Evolutionary conservation across 37 sponge, comb jelly and placozoan species (phyloP).

Genomic region (Cliona cf. orientalis): DNA sequence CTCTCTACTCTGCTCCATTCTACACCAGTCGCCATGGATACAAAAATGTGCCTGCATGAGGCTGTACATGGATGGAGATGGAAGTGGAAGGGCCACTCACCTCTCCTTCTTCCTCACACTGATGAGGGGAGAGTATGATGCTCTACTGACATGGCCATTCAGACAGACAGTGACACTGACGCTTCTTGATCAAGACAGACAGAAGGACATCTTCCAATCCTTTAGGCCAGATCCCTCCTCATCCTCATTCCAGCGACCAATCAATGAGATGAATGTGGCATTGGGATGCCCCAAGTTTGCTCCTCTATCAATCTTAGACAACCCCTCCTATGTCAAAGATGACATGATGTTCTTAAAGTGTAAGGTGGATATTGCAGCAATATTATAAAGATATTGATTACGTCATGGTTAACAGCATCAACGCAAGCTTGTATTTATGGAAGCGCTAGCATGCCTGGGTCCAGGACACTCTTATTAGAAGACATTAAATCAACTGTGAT

Average conservation of each 20-base stretch:
- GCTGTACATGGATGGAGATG: slow-evolving; percentile 89
- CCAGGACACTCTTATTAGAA: no score
- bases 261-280: slow-evolving; percentile 82
- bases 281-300: slow-evolving; percentile 89
- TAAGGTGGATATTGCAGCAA: slow-evolving; percentile 37
- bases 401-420: no score
- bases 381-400: no score
- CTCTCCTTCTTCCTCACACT: slow-evolving; percentile 84
- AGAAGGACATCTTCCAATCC: slow-evolving; percentile 60
- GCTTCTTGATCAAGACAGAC: slow-evolving; percentile 68
- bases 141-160: slow-evolving; percentile 88
- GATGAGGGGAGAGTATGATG: slow-evolving; percentile 89
- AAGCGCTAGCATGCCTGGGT: no score
- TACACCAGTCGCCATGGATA: slow-evolving; percentile 84
- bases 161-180: slow-evolving; percentile 67
- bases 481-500: no score
- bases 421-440: no score
- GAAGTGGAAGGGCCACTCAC: slow-evolving; percentile 70
- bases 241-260: slow-evolving; percentile 71
- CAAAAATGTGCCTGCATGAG: slow-evolving; percentile 81
- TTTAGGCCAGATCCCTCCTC: slow-evolving; percentile 74
- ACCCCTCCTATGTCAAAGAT: slow-evolving; percentile 54
- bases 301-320: slow-evolving; percentile 61
- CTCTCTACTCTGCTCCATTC: slow-evolving; percentile 89
- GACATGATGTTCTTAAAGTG: slow-evolving; percentile 84